These are phyloP conservation scores for Vidua chalybeata DNA, from an alignment of 2,113 vertebrate genomes.

Conservation along the genomic window DNA sequence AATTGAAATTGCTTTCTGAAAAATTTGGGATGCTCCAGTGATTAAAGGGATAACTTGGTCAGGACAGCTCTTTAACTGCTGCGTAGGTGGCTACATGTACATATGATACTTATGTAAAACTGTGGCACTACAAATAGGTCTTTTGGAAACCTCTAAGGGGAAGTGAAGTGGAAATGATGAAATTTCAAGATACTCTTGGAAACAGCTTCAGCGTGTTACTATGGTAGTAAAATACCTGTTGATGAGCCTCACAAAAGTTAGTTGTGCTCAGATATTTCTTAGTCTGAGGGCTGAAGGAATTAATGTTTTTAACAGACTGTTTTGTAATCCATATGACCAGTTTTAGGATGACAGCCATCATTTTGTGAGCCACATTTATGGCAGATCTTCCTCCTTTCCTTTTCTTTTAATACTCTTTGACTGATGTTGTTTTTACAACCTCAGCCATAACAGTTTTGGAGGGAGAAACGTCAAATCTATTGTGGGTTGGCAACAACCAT, in stretches of 20 bases:
- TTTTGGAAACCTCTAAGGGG: background rate
- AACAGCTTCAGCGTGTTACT: background rate
- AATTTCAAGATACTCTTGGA: background rate
- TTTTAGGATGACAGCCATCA: background rate
- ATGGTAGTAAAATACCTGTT: background rate
- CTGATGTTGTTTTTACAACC: background rate
- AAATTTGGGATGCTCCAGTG: background rate
- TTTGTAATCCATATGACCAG: background rate
- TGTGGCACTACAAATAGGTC: background rate
- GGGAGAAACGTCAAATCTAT: background rate
- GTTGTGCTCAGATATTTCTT: background rate
- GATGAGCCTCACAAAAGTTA: background rate
- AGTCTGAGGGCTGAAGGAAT: background rate
- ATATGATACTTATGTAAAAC: background rate
- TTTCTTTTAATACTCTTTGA: background rate
- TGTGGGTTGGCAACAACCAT: background rate
- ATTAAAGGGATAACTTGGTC: background rate
- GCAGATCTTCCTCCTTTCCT: background rate
- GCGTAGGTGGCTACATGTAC: background rate
- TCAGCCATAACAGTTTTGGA: background rate
- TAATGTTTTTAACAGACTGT: background rate
- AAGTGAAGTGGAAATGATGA: background rate
- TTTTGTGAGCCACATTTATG: background rate
- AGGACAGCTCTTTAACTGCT: background rate
- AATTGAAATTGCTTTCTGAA: background rate